Evolutionary conservation across 1,140 invertebrate genomes (phyloP).

Genomic region (Onthophagus taurus): DNA sequence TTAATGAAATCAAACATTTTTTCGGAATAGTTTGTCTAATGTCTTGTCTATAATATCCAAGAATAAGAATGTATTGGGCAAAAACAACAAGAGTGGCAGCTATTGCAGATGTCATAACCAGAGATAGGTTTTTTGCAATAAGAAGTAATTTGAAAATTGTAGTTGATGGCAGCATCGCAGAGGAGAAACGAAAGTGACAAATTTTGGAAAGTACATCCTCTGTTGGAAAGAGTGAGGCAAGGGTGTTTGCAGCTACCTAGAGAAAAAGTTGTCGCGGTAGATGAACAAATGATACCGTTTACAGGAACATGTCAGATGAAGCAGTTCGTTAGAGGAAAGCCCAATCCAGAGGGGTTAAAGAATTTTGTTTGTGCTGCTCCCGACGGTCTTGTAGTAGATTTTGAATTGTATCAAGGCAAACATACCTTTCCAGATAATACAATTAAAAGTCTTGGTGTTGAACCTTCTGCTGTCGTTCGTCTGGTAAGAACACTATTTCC

Average conservation of each 20-base stretch:
- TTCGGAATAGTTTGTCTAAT: conserved; percentile 16
- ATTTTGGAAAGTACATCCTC: not conserved
- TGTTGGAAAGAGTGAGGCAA: not conserved
- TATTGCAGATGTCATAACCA: conserved; percentile 12
- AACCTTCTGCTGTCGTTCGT: not conserved
- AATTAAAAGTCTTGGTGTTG: not conserved
- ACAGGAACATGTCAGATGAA: conserved; percentile 10
- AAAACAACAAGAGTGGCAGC: conserved; percentile 4
- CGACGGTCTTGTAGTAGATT: conserved; percentile 27
- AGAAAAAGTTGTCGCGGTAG: no score
- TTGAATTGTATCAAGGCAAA: conserved; percentile 25
- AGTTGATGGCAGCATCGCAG: not conserved
- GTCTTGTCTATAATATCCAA: conserved; percentile 19
- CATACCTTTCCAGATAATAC: not conserved
- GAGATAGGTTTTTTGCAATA: conserved; percentile 15
- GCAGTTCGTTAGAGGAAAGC: conserved; percentile 15
- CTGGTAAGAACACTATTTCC: not conserved
- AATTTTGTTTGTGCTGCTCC: conserved; percentile 25
- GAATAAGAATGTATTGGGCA: conserved; percentile 18
- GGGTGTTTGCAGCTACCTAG: conserved; percentile 14
- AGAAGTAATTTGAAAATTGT: conserved; percentile 15
- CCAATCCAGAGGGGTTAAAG: conserved; percentile 23
- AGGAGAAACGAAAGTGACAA: no score
- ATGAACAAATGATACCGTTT: no score
- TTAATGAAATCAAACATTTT: conserved; percentile 16